These are phyloP conservation scores for Heliornis fulica DNA, from an alignment of 2,113 vertebrate genomes.

Conservation along the genomic window DNA sequence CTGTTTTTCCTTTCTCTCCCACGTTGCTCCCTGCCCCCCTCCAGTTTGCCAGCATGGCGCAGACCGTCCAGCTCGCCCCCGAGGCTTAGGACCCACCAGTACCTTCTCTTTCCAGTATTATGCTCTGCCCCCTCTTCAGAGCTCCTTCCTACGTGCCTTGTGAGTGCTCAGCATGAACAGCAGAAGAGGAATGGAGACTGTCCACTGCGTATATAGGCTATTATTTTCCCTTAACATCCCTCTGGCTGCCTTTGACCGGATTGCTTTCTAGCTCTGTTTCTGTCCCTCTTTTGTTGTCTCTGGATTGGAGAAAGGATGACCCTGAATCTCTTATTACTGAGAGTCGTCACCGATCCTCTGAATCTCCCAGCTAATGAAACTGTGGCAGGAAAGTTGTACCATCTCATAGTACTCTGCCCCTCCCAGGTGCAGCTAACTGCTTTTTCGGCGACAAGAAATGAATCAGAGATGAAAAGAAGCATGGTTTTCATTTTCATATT, in stretches of 20 bases:
- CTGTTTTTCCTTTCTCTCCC: background rate
- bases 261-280: background rate
- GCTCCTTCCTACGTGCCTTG: background rate
- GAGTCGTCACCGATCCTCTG: background rate
- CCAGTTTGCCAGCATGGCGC: background rate
- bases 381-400: background rate
- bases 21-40: background rate
- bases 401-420: background rate
- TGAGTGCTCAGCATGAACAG: background rate
- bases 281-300: background rate
- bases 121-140: background rate
- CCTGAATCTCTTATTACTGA: background rate
- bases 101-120: background rate
- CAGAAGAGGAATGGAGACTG: background rate
- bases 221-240: background rate
- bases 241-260: background rate
- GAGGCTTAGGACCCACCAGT: background rate
- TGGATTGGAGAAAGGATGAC: background rate
- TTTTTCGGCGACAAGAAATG: background rate
- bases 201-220: background rate
- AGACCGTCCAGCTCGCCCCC: background rate
- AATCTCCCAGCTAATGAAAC: background rate
- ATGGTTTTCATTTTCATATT: constrained; percentile 33
- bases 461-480: background rate
- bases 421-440: background rate